Evolutionary conservation across 2,888 invertebrate genomes (phyloP).

Genomic region (Anoncus sp.): DNA sequence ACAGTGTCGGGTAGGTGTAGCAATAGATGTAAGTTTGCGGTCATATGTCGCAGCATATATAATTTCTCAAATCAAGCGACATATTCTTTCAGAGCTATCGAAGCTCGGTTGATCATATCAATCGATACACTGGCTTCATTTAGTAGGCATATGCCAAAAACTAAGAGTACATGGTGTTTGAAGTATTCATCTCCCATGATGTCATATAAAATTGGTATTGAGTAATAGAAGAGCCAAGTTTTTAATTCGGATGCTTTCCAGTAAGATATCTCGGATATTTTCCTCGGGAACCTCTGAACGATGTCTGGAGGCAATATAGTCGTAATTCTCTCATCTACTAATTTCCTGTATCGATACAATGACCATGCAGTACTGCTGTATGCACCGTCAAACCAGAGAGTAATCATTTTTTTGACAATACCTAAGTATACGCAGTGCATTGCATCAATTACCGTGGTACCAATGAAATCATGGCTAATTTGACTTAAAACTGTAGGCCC

Average conservation of each 20-base stretch:
- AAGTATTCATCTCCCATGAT: constrained; percentile 58
- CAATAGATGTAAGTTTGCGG: constrained; percentile 45
- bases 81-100: constrained; percentile 19
- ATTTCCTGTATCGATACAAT: constrained; percentile 24
- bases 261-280: neutral
- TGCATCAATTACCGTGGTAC: constrained; percentile 51
- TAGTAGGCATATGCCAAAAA: constrained; percentile 55
- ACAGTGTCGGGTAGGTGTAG: constrained; percentile 44
- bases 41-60: constrained; percentile 27
- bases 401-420: constrained; percentile 50
- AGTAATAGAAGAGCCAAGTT: constrained; percentile 63
- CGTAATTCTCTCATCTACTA: constrained; percentile 46
- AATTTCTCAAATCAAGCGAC: constrained; percentile 28
- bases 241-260: constrained; percentile 67
- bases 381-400: constrained; percentile 56
- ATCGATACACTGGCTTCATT: constrained; percentile 53
- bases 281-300: no score
- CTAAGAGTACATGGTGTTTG: constrained; percentile 61
- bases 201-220: constrained; percentile 60
- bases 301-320: constrained; percentile 29
- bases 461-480: constrained; percentile 52
- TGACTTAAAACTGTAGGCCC: constrained; percentile 49
- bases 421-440: constrained; percentile 63
- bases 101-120: constrained; percentile 10
- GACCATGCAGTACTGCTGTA: constrained; percentile 33